Evolutionary conservation across 2,797 vertebrate species (phyloP), one percentile per base, ranked within the genome.

Genomic region (Parambassis ranga): DNA sequence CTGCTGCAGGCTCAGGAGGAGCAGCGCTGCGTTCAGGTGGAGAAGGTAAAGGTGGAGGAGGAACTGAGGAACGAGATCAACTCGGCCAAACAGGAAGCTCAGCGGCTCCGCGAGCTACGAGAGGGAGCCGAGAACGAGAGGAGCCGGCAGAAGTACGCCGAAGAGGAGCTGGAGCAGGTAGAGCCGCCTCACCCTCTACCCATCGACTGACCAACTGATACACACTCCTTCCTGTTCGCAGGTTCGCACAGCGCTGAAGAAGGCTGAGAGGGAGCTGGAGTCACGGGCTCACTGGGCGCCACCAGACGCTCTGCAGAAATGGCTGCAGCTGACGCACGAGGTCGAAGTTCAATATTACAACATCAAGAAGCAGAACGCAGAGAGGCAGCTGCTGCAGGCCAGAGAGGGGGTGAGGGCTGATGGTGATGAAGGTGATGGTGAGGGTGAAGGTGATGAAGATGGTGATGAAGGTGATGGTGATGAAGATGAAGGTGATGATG

Each of bases 401-500:
- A 94, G 95, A 73, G 96, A 98, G 44, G 96, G 96, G 95, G 96
- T 97, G 91, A 89, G 65, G 6, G 7, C 11, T 32, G 24, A 9
- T 36, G 27, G 6, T 3, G 41, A 11, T 19, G 9, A 9, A 18
- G 38, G 8, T 36, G 49, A 18, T 39, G 22, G 5, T 28, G 42
- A 11, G 48, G 41, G 6, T 33, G 48, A 10, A 26, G 66, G 19
- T 67, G 30, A 36, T 36, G 87, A 98, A 96, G 87, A 98, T 98
- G 71, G 98, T 96, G 86, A 98, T 96, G 92, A 98, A 98, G 90
- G n/a, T n/a, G n/a, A n/a, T n/a, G n/a, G n/a, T n/a, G n/a, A n/a
- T n/a, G n/a, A n/a, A n/a, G n/a, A n/a, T n/a, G n/a, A n/a, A n/a
- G n/a, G n/a, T n/a, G n/a, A n/a, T n/a, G n/a, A n/a, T n/a, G n/a